Conservation (phyloP, 2,888 invertebrate species). For the Steinernema hermaphroditum region DNA sequence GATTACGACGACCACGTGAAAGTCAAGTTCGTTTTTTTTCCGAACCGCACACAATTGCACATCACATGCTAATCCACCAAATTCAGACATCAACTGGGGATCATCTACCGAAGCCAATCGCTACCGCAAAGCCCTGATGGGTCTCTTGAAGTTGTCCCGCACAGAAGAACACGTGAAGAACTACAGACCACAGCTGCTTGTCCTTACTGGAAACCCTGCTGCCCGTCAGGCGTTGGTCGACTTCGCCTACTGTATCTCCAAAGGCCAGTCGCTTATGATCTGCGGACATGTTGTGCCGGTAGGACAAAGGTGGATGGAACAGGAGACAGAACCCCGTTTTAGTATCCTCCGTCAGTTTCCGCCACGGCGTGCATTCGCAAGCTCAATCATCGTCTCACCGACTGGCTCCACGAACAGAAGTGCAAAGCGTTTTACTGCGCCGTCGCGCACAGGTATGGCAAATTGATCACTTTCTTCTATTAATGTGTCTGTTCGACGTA, state of each 20-base stretch:
- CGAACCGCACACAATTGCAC: no score
- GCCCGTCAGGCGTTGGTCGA: slow-evolving; percentile 55
- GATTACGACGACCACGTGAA: not conserved
- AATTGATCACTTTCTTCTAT: not conserved
- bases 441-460: slow-evolving; percentile 40
- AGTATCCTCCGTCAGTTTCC: slow-evolving; percentile 37
- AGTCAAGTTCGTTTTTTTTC: no score
- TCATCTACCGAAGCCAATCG: slow-evolving; percentile 90
- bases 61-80: no score
- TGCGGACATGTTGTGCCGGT: slow-evolving; percentile 56
- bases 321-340: not conserved
- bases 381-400: slow-evolving; percentile 46
- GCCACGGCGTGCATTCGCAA: slow-evolving; percentile 48
- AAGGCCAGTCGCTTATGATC: slow-evolving; percentile 58
- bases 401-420: slow-evolving; percentile 48
- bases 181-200: slow-evolving; percentile 72
- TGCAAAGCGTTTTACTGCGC: slow-evolving; percentile 50
- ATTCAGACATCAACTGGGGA: slow-evolving; percentile 86
- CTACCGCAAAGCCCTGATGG: slow-evolving; percentile 84
- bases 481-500: no score
- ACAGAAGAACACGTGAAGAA: slow-evolving; percentile 94
- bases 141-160: slow-evolving; percentile 82
- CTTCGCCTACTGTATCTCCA: slow-evolving; percentile 53
- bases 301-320: not conserved
- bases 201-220: slow-evolving; percentile 58